Conservation (phyloP, 2,888 invertebrate genomes). For the Melinaea marsaeus region DNA sequence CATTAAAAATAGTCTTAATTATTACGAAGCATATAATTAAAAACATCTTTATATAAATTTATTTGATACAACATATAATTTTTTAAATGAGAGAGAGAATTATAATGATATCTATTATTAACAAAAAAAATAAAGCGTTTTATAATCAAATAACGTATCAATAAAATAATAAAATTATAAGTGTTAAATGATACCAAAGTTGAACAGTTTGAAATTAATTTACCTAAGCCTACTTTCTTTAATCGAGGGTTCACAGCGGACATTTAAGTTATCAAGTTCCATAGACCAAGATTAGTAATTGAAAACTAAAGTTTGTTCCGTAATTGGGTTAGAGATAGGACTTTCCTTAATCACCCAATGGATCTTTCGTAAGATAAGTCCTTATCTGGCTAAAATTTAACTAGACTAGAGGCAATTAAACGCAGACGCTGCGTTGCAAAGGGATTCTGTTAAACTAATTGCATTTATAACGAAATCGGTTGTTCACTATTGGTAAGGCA, state of each 20-base stretch:
- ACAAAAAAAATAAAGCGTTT: no score
- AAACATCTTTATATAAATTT: no score
- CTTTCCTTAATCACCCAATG: slow-evolving; percentile 40
- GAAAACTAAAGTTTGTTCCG: slow-evolving; percentile 37
- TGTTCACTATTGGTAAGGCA: slow-evolving; percentile 7
- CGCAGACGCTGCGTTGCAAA: slow-evolving; percentile 31
- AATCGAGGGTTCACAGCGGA: slow-evolving; percentile 22
- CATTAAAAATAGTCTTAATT: background rate
- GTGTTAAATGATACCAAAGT: background rate
- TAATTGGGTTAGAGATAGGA: slow-evolving; percentile 37
- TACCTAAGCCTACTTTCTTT: slow-evolving; percentile 21
- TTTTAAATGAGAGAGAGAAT: no score
- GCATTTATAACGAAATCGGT: slow-evolving; percentile 24
- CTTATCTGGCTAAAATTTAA: slow-evolving; percentile 36
- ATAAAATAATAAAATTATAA: background rate
- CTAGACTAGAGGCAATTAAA: slow-evolving; percentile 36
- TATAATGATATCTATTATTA: no score
- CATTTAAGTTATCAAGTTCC: slow-evolving; percentile 27
- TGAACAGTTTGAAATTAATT: slow-evolving; percentile 20
- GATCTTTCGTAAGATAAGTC: slow-evolving; percentile 38
- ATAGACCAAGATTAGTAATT: slow-evolving; percentile 37
- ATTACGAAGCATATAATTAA: background rate
- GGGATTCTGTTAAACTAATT: slow-evolving; percentile 28
- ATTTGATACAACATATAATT: no score
- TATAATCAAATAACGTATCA: no score